Base-by-base conservation (phyloP, 2,888 invertebrate genomes). In the Chromoteleia sp. region DNA sequence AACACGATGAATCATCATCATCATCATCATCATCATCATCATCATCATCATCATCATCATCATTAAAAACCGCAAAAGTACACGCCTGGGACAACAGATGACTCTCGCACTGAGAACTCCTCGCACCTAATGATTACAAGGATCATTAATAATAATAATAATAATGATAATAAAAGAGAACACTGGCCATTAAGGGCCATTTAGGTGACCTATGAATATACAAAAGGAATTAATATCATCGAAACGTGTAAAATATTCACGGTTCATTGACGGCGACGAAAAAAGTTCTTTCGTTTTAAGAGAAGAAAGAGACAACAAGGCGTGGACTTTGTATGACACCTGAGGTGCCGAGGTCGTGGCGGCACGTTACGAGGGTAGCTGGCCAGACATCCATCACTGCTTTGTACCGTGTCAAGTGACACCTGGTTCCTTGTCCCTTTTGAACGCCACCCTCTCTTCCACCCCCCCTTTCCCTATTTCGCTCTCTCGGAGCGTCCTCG, bases 321-420 rank as follows among this genome's bases (percentile, higher is more conserved):
- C 86, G 84, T 88, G 88, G 89, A 89, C 86, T 87, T 77, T 79
- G 81, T 85, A 85, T 89, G 90, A 89, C 89, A 89, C 88, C 88
- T 88, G 89, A 89, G 88, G 86, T 87, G 86, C 83, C 85, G 87
- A 86, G 86, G 86, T 85, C 86, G 85, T 86, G 86, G 85, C 86
- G 86, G 84, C 86, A 82, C 86, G 86, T 87, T 89, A 87, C 88
- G 87, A 87, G 87, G 87, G 86, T 85, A 86, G 85, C 86, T 74
- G 81, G 81, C 84, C 77, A 85, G 85, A 85, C 89, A 90, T 91
- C 89, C 91, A 90, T 91, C 90, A 90, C 85, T 84, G 87, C 88
- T 87, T 89, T 87, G 86, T 87, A 86, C 86, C 86, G 74, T 84
- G 79, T 83, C 83, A 85, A 87, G 87, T 88, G 88, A 88, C 90